Conservation (phyloP, 1,140 invertebrate species). For the Drosophila trapezifrons region DNA sequence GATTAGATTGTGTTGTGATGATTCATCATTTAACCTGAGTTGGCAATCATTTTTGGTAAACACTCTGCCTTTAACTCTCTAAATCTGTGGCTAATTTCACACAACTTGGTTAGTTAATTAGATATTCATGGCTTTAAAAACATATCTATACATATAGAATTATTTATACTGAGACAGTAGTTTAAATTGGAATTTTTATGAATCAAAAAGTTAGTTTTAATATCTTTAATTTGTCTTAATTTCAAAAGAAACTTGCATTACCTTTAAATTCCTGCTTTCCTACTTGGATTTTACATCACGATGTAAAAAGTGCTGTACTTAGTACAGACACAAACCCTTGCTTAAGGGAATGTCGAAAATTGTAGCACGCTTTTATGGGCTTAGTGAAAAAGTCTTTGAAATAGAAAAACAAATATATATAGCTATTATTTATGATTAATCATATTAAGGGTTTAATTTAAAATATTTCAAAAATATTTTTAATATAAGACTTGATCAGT, state of each 20-base stretch:
- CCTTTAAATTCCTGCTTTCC: neutral
- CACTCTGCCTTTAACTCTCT: neutral
- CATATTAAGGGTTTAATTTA: no score
- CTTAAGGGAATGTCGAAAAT: neutral
- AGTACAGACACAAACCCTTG: conserved; percentile 16
- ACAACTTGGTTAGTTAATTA: neutral
- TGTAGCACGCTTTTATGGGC: conserved; percentile 12
- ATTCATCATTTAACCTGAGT: neutral
- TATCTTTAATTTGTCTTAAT: neutral
- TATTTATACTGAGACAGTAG: no score
- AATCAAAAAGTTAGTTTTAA: neutral
- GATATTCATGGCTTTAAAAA: neutral
- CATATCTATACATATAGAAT: neutral
- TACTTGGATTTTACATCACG: neutral
- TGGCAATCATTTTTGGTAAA: neutral
- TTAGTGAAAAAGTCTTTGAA: neutral
- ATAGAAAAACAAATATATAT: neutral
- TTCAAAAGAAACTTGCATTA: neutral
- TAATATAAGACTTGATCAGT: no score
- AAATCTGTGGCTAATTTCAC: neutral
- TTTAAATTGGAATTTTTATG: no score
- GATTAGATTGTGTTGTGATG: conserved; percentile 8
- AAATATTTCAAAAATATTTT: neutral
- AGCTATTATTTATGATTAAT: no score
- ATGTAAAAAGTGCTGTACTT: neutral